These are phyloP conservation scores for Charadrius vociferus DNA, from an alignment of 2,113 vertebrate species.

Conservation along the genomic window DNA sequence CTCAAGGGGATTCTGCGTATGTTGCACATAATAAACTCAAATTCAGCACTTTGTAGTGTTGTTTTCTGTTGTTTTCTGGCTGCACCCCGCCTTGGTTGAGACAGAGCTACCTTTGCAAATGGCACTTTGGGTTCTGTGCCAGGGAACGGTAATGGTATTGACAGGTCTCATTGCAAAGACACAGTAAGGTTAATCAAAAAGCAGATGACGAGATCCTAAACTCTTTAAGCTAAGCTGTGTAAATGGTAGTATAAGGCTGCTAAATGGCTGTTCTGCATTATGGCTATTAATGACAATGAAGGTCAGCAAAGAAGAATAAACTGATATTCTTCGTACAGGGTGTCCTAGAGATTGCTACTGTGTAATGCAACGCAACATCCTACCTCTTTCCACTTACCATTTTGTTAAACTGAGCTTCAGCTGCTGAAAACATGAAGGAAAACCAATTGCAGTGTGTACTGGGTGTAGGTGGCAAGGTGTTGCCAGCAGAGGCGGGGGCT, in stretches of 20 bases:
- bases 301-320: not conserved
- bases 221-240: not conserved
- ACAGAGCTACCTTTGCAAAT: conserved; percentile 12
- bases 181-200: conserved; percentile 26
- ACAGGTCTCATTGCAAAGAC: not conserved
- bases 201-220: not conserved
- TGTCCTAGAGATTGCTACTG: not conserved
- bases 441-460: not conserved
- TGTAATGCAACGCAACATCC: not conserved
- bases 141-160: not conserved
- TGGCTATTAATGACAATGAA: not conserved
- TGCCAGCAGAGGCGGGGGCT: fast-evolving
- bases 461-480: not conserved
- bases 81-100: not conserved
- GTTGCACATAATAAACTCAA: not conserved
- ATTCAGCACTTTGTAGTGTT: not conserved
- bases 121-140: not conserved
- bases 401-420: not conserved
- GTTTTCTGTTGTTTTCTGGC: not conserved
- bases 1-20: conserved; percentile 10
- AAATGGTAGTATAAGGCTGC: not conserved
- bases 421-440: not conserved
- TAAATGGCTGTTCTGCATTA: not conserved
- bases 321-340: not conserved
- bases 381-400: not conserved